Evolutionary conservation across 2,888 invertebrate species (phyloP).

Genomic region (Euplexia lucipara): DNA sequence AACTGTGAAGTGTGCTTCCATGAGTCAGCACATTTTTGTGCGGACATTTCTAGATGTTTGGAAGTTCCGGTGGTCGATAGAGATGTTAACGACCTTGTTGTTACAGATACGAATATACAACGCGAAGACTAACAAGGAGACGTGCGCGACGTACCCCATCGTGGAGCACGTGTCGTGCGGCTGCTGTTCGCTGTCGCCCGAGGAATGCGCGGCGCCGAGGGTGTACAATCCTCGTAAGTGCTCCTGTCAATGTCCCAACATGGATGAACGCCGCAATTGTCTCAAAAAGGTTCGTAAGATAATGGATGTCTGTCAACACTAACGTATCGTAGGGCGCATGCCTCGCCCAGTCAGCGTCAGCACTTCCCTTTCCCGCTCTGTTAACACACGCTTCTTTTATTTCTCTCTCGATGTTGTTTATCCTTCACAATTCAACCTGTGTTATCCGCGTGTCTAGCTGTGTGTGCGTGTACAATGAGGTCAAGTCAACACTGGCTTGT

Average conservation of each 20-base stretch:
- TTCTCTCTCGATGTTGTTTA: conserved; percentile 64
- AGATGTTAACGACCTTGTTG: conserved; percentile 43
- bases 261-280: conserved; percentile 82
- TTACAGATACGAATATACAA: conserved; percentile 84
- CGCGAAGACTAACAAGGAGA: conserved; percentile 81
- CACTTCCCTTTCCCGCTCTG: conserved; percentile 64
- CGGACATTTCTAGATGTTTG: background rate
- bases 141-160: conserved; percentile 81
- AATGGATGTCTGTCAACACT: conserved; percentile 86
- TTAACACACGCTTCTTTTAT: conserved; percentile 75
- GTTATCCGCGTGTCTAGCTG: conserved; percentile 42
- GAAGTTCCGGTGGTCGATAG: conserved; percentile 9
- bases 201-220: conserved; percentile 77
- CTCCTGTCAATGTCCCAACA: conserved; percentile 87
- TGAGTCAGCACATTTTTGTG: conserved; percentile 50
- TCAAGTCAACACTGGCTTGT: conserved; percentile 59
- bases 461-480: conserved; percentile 57
- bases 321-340: conserved; percentile 81
- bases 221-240: conserved; percentile 89
- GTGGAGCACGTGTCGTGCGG: conserved; percentile 85
- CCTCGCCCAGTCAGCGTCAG: conserved; percentile 63
- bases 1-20: conserved; percentile 59
- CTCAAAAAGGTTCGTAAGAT: conserved; percentile 88
- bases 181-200: conserved; percentile 78
- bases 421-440: conserved; percentile 49